phyloP scores from a whole-genome alignment of 2,888 invertebrate species.

The Diarsia rubi region DNA sequence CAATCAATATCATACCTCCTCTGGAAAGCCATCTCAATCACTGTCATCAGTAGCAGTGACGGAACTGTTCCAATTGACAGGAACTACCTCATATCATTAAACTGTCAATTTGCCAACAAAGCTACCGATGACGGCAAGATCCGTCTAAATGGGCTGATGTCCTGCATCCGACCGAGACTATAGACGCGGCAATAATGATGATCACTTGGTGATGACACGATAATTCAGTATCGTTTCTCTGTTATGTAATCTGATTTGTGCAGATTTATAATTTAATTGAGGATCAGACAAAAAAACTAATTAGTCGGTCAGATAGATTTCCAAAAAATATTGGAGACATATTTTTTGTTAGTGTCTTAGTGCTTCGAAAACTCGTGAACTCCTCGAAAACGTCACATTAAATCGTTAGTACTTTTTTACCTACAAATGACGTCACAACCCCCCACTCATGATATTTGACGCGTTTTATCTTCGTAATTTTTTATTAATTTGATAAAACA shows the following conservation, averaged over 20 bases:
- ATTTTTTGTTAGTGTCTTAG: too few species aligned
- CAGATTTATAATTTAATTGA: background rate
- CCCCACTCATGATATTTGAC: too few species aligned
- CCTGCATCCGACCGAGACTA: background rate
- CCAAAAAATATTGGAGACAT: too few species aligned
- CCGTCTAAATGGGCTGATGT: slow-evolving; percentile 8
- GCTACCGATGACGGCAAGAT: background rate
- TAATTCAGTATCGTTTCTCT: slow-evolving; percentile 17
- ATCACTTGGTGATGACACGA: slow-evolving; percentile 3
- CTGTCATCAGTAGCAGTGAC: slow-evolving; percentile 12
- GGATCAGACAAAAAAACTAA: too few species aligned
- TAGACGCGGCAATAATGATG: slow-evolving; percentile 15
- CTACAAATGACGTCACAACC: too few species aligned
- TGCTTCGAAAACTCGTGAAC: too few species aligned
- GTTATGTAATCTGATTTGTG: slow-evolving; percentile 32
- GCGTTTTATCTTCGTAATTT: too few species aligned
- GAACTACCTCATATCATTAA: slow-evolving; percentile 3
- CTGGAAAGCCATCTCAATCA: background rate
- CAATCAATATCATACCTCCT: background rate
- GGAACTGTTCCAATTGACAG: background rate
- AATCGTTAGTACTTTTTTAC: too few species aligned
- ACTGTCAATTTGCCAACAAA: slow-evolving; percentile 21
- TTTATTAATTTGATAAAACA: too few species aligned
- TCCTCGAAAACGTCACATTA: too few species aligned
- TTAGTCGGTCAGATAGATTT: too few species aligned